Evolutionary conservation across 1,140 invertebrate species (phyloP).

Genomic region (Aplysia californica): DNA sequence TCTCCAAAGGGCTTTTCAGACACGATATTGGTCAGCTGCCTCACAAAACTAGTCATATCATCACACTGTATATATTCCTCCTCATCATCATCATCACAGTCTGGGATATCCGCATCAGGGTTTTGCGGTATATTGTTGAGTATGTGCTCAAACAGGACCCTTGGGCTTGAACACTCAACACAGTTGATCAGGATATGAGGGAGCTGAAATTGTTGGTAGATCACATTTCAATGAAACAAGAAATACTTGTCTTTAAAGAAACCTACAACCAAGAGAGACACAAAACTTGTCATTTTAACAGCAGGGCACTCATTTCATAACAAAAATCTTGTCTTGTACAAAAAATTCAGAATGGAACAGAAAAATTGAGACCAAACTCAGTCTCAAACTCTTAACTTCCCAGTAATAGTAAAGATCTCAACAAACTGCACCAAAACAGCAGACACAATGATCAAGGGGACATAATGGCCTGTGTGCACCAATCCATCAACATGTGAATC

Average conservation of each 20-base stretch:
- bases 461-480: too few species aligned
- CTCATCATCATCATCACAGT: not conserved
- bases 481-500: too few species aligned
- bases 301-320: too few species aligned
- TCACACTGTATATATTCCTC: conserved; percentile 76
- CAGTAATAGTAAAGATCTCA: too few species aligned
- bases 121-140: conserved; percentile 72
- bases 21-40: conserved; percentile 66
- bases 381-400: too few species aligned
- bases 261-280: conserved; percentile 12
- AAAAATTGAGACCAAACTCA: not conserved
- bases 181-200: conserved; percentile 79
- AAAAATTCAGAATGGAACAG: not conserved
- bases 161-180: conserved; percentile 81
- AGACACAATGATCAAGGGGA: too few species aligned
- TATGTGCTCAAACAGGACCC: conserved; percentile 83
- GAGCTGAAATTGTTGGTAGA: too few species aligned
- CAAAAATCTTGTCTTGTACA: not conserved
- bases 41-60: conserved; percentile 80
- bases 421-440: too few species aligned
- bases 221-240: too few species aligned
- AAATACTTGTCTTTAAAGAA: too few species aligned
- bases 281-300: not conserved
- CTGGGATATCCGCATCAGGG: not conserved
- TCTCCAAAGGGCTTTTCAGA: conserved; percentile 37